These are phyloP conservation scores for Clarias gariepinus DNA, from an alignment of 2,113 vertebrate species.

Conservation along the genomic window DNA sequence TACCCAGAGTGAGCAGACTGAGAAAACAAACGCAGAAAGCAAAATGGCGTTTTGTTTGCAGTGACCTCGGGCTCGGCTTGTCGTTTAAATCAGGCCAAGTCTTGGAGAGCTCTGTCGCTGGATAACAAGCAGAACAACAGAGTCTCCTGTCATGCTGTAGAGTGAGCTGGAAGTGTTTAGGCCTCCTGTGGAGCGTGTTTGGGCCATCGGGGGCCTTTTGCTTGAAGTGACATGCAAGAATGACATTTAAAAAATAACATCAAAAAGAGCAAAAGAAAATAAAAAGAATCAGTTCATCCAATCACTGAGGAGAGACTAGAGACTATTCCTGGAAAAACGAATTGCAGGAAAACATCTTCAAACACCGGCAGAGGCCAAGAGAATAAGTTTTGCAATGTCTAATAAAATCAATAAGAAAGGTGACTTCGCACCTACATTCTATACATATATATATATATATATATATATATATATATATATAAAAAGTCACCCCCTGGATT, in stretches of 20 bases:
- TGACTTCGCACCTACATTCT: background rate
- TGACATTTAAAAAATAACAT: background rate
- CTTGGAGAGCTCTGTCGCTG: conserved; percentile 35
- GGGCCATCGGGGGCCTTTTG: conserved; percentile 22
- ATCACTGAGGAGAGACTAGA: background rate
- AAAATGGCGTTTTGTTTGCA: conserved; percentile 33
- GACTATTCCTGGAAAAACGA: background rate
- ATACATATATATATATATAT: background rate
- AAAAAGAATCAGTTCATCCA: background rate
- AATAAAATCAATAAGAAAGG: background rate
- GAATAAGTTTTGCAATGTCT: no score
- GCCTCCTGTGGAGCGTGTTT: conserved; percentile 44
- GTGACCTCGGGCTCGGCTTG: conserved; percentile 50
- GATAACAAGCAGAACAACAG: conserved; percentile 39
- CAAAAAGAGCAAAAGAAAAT: background rate
- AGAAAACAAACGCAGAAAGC: conserved; percentile 13
- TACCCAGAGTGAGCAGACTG: background rate
- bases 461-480: background rate
- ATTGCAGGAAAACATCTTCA: background rate
- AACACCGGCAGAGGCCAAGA: no score
- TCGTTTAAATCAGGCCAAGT: conserved; percentile 54
- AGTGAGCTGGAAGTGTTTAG: conserved; percentile 43
- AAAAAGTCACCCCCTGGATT: no score
- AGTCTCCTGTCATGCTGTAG: conserved; percentile 41
- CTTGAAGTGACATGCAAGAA: background rate